A percentile compares a stretch with the other conserved stretches of the same genome.
Evolutionary conservation across 1,140 invertebrate genomes (phyloP).

Genomic region (Antheraea mylitta): DNA sequence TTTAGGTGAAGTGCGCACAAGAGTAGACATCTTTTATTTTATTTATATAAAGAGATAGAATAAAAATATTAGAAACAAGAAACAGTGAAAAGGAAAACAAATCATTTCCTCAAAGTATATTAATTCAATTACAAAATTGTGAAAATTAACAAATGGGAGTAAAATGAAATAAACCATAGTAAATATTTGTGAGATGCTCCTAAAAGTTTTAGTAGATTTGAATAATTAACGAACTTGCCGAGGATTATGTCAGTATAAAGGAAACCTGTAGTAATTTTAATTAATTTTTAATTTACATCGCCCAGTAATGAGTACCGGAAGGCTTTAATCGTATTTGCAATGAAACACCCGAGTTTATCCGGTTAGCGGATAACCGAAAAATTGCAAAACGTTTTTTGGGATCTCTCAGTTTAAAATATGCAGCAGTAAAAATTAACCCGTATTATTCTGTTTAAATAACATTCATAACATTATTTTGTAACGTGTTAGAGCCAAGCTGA

Average conservation of each 20-base stretch:
- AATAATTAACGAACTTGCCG: slow-evolving; percentile 1
- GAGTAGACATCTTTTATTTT: too few species aligned
- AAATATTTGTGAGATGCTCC: slow-evolving; percentile 6
- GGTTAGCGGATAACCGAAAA: slow-evolving; percentile 17
- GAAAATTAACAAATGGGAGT: neutral
- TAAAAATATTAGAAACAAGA: neutral
- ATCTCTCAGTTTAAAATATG: neutral
- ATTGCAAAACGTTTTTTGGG: slow-evolving; percentile 13
- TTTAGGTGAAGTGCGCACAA: too few species aligned
- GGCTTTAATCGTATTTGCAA: slow-evolving; percentile 20
- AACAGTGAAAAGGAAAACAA: too few species aligned
- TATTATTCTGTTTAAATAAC: too few species aligned
- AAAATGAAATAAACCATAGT: slow-evolving; percentile 3
- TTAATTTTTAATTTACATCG: slow-evolving; percentile 22
- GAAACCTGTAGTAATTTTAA: slow-evolving; percentile 12
- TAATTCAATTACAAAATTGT: too few species aligned
- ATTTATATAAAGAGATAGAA: too few species aligned
- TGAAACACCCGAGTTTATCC: slow-evolving; percentile 12
- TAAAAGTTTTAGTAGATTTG: slow-evolving; percentile 10
- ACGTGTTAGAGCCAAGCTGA: too few species aligned
- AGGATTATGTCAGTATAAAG: slow-evolving; percentile 7
- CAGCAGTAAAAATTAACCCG: neutral
- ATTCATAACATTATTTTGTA: too few species aligned
- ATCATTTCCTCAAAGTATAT: too few species aligned
- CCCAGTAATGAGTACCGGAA: slow-evolving; percentile 15